Base-by-base conservation (phyloP, 2,888 invertebrate genomes). In the Diarsia rubi region DNA sequence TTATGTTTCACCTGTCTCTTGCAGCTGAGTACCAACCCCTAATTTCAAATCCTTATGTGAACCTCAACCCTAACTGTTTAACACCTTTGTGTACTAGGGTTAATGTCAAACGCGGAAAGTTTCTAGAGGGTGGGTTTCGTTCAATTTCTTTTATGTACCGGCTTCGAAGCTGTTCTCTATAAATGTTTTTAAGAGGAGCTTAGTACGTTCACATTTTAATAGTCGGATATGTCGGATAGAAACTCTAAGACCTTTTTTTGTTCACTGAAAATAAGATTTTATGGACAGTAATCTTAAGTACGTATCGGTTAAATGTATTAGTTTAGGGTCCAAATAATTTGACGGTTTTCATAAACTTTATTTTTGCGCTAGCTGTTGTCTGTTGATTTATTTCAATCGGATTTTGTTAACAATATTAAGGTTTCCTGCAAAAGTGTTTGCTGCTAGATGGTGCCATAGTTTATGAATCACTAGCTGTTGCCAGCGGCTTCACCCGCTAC, bases 1-100 rank as follows among this genome's bases (percentile, higher is more conserved):
- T 94, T 95, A 95, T 93, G 92, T 93, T 91, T 89, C 91, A 94
- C 93, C 93, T 94, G 94, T 94, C 94, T 88, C 86, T 82, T 88
- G 85, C 95, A 95, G 91, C 92, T 93, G 92, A 86, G 90, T 75
- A 85, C 86, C 84, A 86, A 88, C 93, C 92, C 92, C 92, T 93
- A 92, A 93, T 93, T 93, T 93, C 91, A 92, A 91, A 91, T 86
- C 90, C 91, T 90, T 92, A 92, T 90, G 91, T 88, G 85, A 83
- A 79, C 70, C 44, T 67, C 69, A 75, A 88, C 89, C 91, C 90
- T 90, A 91, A 92, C 91, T 90, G 92, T 92, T 94, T 93, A 89
- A 88, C 93, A 93, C 93, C 92, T 93, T 91, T 92, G 90, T 91
- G 86, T 82, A 86, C 86, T 90, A 90, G 87, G 88, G 89, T 88